Conservation (phyloP, 64 coral and sea anemone genomes). For the Actinia equina region DNA sequence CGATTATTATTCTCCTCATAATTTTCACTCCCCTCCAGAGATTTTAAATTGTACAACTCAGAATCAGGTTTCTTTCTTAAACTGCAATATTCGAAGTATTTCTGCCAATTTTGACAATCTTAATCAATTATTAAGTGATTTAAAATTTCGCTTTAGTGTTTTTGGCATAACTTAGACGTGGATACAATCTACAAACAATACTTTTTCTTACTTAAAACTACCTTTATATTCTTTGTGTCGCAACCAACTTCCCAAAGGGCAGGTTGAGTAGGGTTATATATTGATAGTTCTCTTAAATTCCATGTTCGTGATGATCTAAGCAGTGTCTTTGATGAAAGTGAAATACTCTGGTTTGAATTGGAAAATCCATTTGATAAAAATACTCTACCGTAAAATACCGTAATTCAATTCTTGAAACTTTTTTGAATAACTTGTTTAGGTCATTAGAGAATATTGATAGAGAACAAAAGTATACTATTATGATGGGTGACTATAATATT, state of each 20-base stretch:
- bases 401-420: not conserved
- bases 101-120: not conserved
- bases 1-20: not conserved
- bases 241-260: not conserved
- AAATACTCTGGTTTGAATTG: not conserved
- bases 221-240: not conserved
- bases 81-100: not conserved
- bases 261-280: not conserved
- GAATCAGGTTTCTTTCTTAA: not conserved
- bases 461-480: not conserved
- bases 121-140: slow-evolving; percentile 5
- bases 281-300: not conserved
- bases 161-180: slow-evolving; percentile 26
- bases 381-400: not conserved
- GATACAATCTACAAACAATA: not conserved
- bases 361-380: not conserved
- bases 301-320: not conserved
- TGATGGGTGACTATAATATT: not conserved
- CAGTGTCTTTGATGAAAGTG: not conserved
- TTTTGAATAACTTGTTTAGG: not conserved
- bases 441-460: not conserved
- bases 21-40: not conserved
- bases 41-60: not conserved
- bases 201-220: not conserved
- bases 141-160: slow-evolving; percentile 30